Conservation (phyloP, 1,140 invertebrate genomes). For the Macrobrachium nipponense region DNA sequence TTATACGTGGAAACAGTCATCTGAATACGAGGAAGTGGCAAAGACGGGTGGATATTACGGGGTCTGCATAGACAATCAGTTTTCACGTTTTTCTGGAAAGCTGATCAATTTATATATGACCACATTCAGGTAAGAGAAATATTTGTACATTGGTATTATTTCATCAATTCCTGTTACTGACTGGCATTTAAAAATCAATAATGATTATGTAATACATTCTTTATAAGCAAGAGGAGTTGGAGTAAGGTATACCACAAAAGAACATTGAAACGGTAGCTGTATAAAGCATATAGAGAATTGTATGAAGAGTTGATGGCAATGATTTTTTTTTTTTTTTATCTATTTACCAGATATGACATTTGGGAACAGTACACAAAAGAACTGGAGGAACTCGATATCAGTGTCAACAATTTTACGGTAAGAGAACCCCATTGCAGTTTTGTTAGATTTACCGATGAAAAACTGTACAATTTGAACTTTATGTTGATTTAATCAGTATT, state of each 20-base stretch:
- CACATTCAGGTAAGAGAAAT: constrained; percentile 78
- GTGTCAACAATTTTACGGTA: constrained; percentile 89
- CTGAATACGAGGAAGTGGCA: constrained; percentile 87
- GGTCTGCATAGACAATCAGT: constrained; percentile 96
- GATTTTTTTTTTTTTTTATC: constrained; percentile 65
- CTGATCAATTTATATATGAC: constrained; percentile 93
- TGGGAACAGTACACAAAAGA: constrained; percentile 94
- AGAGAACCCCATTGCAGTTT: constrained; percentile 44
- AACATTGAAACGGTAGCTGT: no score
- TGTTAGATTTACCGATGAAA: not conserved
- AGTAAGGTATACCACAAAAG: no score
- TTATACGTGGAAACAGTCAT: constrained; percentile 87
- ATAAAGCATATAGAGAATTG: no score
- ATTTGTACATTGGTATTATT: not conserved
- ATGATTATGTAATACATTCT: no score
- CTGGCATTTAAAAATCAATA: no score
- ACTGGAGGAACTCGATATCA: constrained; percentile 86
- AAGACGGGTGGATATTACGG: constrained; percentile 87
- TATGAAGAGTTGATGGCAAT: no score
- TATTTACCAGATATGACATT: constrained; percentile 80
- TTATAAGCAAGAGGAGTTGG: no score
- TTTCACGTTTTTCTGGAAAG: constrained; percentile 91
- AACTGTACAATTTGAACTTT: not conserved
- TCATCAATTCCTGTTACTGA: no score
- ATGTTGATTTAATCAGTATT: not conserved